Conservation (phyloP, 2,113 vertebrate species). For the Saccopteryx leptura region DNA sequence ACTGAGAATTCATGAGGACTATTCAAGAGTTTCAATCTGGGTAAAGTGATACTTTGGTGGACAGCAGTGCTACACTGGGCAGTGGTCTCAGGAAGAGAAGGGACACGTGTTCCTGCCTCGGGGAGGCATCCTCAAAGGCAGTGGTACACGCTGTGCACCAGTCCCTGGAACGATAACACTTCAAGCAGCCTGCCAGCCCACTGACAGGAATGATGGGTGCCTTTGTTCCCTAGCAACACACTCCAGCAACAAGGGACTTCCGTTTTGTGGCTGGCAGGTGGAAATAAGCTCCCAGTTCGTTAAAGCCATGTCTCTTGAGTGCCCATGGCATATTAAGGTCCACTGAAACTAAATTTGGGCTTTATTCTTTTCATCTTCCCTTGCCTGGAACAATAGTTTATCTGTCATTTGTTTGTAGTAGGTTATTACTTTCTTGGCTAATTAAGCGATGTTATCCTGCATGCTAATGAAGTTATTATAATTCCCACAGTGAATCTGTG, state of each 20-base stretch:
- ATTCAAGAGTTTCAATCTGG: neutral
- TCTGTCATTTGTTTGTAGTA: neutral
- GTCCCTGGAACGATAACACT: neutral
- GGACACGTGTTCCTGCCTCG: neutral
- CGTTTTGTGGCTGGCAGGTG: neutral
- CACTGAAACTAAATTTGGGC: neutral
- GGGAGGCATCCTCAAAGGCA: neutral
- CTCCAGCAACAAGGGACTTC: neutral
- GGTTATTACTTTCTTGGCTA: neutral
- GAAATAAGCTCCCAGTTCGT: neutral
- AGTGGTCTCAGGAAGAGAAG: neutral
- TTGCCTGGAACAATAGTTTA: neutral
- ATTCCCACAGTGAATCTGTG: neutral
- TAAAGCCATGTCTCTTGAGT: neutral
- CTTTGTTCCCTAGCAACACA: neutral
- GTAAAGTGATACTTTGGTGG: neutral
- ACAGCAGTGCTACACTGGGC: neutral
- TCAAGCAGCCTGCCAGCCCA: neutral
- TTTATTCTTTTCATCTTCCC: neutral
- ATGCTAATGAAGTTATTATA: neutral
- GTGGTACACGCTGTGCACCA: neutral
- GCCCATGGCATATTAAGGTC: neutral
- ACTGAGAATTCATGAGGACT: neutral
- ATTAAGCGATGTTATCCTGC: neutral
- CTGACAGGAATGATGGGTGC: neutral